Evolutionary conservation across 1,140 invertebrate genomes (phyloP).

Genomic region (Harpegnathos saltator): DNA sequence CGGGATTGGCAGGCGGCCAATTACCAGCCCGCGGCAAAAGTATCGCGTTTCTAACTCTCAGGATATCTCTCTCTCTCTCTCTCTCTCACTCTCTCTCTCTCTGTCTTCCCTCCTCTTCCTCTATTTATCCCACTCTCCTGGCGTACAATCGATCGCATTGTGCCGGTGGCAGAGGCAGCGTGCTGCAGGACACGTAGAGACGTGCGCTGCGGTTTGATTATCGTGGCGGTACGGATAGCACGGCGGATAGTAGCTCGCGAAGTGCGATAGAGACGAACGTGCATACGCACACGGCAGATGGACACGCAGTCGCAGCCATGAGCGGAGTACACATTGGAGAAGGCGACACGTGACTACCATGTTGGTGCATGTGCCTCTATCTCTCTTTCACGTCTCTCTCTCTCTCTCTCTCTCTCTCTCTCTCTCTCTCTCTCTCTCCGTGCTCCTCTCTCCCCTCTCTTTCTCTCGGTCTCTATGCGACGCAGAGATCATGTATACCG

Average conservation of each 20-base stretch:
- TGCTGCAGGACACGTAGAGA: constrained; percentile 36
- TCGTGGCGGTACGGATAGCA: constrained; percentile 56
- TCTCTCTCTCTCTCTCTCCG: neutral
- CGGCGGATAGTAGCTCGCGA: constrained; percentile 15
- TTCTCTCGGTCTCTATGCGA: neutral
- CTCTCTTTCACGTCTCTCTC: neutral
- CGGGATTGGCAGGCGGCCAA: constrained; percentile 13
- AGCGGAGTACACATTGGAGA: constrained; percentile 11
- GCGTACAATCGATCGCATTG: constrained; percentile 62
- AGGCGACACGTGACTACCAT: constrained; percentile 26
- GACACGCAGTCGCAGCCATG: neutral
- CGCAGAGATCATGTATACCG: constrained; percentile 37
- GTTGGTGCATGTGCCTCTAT: neutral
- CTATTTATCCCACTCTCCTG: too few relatives aligned
- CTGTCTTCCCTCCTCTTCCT: neutral
- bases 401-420: neutral
- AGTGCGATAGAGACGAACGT: constrained; percentile 43
- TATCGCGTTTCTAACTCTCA: constrained; percentile 22
- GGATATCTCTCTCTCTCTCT: too few relatives aligned
- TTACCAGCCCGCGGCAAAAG: constrained; percentile 22
- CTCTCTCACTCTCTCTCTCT: neutral
- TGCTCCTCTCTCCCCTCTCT: too few relatives aligned
- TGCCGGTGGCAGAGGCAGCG: neutral
- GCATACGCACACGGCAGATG: constrained; percentile 10
- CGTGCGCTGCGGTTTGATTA: constrained; percentile 61